Evolutionary conservation across 2,113 vertebrate genomes (phyloP).

Genomic region (Dolichotis patagonum): DNA sequence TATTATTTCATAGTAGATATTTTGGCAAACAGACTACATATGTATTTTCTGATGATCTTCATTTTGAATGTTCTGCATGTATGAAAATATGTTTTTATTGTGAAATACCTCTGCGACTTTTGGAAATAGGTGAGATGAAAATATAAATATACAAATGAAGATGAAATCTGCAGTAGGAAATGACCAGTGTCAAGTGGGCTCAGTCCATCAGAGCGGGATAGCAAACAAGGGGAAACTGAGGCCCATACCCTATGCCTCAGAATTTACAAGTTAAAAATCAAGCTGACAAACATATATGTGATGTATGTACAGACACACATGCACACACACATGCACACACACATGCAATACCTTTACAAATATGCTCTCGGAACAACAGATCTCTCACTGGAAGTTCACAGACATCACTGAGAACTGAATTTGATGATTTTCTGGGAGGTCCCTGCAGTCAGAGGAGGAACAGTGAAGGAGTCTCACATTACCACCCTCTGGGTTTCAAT

Average conservation of each 20-base stretch:
- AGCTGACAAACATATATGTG: background rate
- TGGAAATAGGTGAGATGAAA: background rate
- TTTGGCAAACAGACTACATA: background rate
- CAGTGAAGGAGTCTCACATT: background rate
- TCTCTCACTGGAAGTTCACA: background rate
- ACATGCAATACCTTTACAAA: background rate
- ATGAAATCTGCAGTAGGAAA: background rate
- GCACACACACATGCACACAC: background rate
- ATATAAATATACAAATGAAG: constrained; percentile 10
- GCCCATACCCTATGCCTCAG: background rate
- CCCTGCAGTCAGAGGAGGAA: background rate
- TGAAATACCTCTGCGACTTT: background rate
- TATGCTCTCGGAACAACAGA: background rate
- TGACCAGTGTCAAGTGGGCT: background rate
- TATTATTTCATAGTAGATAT: background rate
- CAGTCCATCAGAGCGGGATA: background rate
- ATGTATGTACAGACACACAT: background rate
- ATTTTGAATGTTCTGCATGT: background rate
- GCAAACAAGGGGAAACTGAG: background rate
- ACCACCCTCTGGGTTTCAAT: background rate
- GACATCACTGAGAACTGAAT: background rate
- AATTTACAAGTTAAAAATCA: background rate
- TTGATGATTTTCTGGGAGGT: background rate
- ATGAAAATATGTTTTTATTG: background rate
- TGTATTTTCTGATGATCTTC: background rate